Conservation (phyloP, 1,140 invertebrate genomes). For the Drosophila guanche region DNA sequence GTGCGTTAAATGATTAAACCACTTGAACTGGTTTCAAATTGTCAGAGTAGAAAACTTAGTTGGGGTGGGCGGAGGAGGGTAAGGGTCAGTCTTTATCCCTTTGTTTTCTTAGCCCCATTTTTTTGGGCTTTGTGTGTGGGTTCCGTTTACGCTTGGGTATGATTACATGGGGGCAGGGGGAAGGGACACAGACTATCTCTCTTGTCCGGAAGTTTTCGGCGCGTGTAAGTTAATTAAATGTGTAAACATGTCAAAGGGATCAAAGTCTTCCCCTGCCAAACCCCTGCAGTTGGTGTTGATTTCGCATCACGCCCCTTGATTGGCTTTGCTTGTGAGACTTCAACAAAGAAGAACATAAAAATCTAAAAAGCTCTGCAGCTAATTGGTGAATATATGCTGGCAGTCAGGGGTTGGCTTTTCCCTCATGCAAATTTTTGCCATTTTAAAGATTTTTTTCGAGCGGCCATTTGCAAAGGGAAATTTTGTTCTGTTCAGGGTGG, state of each 20-base stretch:
- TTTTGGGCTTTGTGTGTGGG: conserved; percentile 22
- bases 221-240: conserved; percentile 80
- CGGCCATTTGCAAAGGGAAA: conserved; percentile 37
- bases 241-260: conserved; percentile 78
- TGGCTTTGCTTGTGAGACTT: conserved; percentile 67
- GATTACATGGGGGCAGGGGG: conserved; percentile 32
- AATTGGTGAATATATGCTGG: conserved; percentile 38
- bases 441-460: conserved; percentile 29
- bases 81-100: conserved; percentile 38
- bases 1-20: conserved; percentile 82
- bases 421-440: conserved; percentile 46
- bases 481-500: conserved; percentile 24
- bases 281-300: conserved; percentile 59
- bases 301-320: conserved; percentile 61
- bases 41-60: conserved; percentile 22
- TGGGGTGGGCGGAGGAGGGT: background rate
- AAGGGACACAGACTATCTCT: conserved; percentile 25
- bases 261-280: conserved; percentile 18
- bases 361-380: conserved; percentile 43
- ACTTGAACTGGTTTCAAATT: conserved; percentile 81
- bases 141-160: conserved; percentile 53
- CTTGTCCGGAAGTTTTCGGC: conserved; percentile 65
- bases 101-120: conserved; percentile 67
- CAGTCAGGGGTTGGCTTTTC: conserved; percentile 9
- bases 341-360: background rate